Evolutionary conservation across 2,888 invertebrate species (phyloP), one percentile per base, ranked within the genome.

Genomic region (Subacronicta megacephala): DNA sequence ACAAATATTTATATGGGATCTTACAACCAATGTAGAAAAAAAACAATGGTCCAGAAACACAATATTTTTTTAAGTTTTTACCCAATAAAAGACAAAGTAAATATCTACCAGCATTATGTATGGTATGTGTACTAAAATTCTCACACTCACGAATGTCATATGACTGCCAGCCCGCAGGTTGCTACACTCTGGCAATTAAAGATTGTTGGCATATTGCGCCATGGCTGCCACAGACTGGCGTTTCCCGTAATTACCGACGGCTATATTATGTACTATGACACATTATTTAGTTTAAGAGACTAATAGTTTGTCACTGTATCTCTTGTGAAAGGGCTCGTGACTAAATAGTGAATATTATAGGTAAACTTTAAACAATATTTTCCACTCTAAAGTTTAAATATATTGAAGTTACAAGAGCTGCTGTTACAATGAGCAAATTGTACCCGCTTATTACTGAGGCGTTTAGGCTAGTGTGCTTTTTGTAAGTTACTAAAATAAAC

Each of bases 171-270:
- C 9, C 23, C 0, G 7, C 23, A 23, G 37, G 40, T 62, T 47
- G 36, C 66, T n/a, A 47, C 55, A 56, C 47, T 12, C 10, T 17
- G 29, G 60, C 36, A 58, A 72, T 76, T 72, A 76, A 60, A 58
- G 7, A 55, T 42, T 53, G 56, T 50, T 56, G 45, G 44, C 15
- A 16, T 29, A 53, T 49, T 37, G 49, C 41, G 15, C 35, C 49
- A 16, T 26, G 23, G 53, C 68, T 72, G 54, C 73, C n/a, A 35
- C 50, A 72, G 26, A 12, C 9, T 20, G 18, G 44, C 20, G 49
- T 53, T 59, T 55, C 42, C 43, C 42, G 56, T 31, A 45, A 62
- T 68, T 76, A 72, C 33, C 35, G 40, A 13, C 13, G 23, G 13
- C 20, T 33, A 16, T 26, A 4, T 35, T 55, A 70, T 18, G 31